Conservation (phyloP, 2,797 vertebrate species). For the Nyctalus aviator region DNA sequence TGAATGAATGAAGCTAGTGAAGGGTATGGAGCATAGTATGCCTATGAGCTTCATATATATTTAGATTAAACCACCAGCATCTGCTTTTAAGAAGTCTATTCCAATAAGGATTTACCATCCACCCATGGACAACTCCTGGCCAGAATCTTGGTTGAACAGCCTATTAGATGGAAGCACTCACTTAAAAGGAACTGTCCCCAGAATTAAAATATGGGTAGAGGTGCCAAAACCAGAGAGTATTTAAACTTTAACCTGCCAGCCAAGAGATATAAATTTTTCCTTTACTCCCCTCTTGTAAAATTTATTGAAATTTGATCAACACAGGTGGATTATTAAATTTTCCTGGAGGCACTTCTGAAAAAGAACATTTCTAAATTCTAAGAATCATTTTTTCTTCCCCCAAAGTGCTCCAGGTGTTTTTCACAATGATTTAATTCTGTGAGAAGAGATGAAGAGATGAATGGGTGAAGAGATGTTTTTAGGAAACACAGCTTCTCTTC, state of each 20-base stretch:
- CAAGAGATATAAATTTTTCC: not conserved
- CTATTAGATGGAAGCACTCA: not conserved
- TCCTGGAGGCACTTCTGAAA: not conserved
- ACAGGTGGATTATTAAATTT: not conserved
- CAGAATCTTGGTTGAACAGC: not conserved
- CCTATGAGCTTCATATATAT: not conserved
- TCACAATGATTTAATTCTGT: not conserved
- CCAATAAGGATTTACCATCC: too few relatives aligned
- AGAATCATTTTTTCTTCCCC: not conserved
- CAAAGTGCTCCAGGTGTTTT: not conserved
- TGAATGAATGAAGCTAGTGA: not conserved
- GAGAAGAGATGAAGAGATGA: not conserved
- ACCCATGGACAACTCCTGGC: not conserved
- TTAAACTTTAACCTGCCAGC: not conserved
- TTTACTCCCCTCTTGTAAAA: not conserved
- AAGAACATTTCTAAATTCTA: not conserved
- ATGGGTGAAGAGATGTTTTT: not conserved
- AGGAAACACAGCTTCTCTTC: not conserved
- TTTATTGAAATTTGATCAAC: not conserved
- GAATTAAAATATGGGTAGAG: not conserved
- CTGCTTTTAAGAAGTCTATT: not conserved
- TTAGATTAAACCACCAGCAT: not conserved
- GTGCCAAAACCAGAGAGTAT: not conserved
- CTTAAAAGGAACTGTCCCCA: not conserved
- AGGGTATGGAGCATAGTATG: too few relatives aligned